Conservation (phyloP, 2,113 vertebrate species). For the Patagioenas fasciata region DNA sequence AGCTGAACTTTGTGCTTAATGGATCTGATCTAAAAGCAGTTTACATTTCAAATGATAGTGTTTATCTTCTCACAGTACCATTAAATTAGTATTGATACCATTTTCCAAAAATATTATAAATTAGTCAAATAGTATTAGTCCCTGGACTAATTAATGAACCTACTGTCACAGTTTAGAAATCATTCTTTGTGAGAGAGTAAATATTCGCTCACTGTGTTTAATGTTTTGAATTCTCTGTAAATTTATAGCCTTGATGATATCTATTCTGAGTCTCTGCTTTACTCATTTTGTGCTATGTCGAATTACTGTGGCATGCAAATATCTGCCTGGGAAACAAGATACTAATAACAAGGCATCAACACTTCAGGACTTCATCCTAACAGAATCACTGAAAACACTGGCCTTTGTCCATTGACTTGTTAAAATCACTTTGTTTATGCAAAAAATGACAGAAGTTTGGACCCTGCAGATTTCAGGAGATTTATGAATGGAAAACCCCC, state of each 20-base stretch:
- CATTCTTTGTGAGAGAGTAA: not conserved
- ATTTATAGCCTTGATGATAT: not conserved
- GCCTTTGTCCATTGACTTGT: constrained; percentile 14
- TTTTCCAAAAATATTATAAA: not conserved
- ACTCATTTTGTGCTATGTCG: not conserved
- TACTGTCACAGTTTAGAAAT: not conserved
- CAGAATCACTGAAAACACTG: not conserved
- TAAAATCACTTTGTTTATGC: constrained; percentile 28
- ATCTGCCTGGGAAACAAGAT: constrained; percentile 12
- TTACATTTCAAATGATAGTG: not conserved
- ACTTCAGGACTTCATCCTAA: not conserved
- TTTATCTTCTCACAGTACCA: not conserved
- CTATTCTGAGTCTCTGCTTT: not conserved
- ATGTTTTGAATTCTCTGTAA: not conserved
- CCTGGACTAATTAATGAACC: not conserved
- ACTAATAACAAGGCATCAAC: not conserved
- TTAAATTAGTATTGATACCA: not conserved
- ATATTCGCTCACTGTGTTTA: not conserved
- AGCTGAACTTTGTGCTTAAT: not conserved
- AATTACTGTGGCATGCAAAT: not conserved
- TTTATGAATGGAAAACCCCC: not conserved
- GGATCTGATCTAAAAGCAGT: not conserved
- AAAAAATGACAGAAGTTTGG: constrained; percentile 36
- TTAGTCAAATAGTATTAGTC: not conserved
- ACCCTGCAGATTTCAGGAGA: not conserved